Conservation (phyloP, 2,888 invertebrate species). For the Drosophila anomelani region DNA sequence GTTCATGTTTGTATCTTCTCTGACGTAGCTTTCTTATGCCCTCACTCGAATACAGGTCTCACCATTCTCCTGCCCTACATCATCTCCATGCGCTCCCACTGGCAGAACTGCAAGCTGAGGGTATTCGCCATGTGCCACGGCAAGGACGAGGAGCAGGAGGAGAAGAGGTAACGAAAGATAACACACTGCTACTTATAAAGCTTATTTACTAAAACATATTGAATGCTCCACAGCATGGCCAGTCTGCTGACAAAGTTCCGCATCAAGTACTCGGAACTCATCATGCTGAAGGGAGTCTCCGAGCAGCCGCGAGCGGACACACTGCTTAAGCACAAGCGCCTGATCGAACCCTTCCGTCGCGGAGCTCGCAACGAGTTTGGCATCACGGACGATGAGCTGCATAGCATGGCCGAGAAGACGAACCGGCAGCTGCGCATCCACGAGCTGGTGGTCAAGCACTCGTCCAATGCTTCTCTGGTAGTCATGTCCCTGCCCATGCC, state of each 20-base stretch:
- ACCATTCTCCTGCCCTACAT: constrained; percentile 95
- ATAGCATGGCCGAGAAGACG: constrained; percentile 91
- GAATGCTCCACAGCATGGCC: constrained; percentile 90
- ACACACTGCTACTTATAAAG: too few relatives aligned
- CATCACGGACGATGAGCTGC: constrained; percentile 86
- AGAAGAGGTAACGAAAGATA: constrained; percentile 89
- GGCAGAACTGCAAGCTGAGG: constrained; percentile 91
- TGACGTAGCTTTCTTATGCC: not conserved
- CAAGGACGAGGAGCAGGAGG: constrained; percentile 91
- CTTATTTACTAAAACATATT: not conserved
- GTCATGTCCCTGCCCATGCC: constrained; percentile 99
- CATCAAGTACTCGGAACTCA: constrained; percentile 95
- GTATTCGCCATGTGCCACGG: constrained; percentile 94
- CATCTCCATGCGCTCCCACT: constrained; percentile 91
- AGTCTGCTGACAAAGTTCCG: constrained; percentile 96
- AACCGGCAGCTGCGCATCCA: constrained; percentile 95
- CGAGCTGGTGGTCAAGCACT: constrained; percentile 95
- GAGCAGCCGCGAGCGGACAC: constrained; percentile 92
- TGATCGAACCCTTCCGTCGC: constrained; percentile 89
- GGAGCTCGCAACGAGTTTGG: constrained; percentile 83
- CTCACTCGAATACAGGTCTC: constrained; percentile 83
- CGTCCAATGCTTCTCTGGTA: constrained; percentile 93
- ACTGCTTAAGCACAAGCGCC: constrained; percentile 89
- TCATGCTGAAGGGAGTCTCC: constrained; percentile 95
- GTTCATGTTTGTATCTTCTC: not conserved